Evolutionary conservation across 2,888 invertebrate genomes (phyloP), one percentile per base, ranked within the genome.

Genomic region (Caenorhabditis sulstoni): DNA sequence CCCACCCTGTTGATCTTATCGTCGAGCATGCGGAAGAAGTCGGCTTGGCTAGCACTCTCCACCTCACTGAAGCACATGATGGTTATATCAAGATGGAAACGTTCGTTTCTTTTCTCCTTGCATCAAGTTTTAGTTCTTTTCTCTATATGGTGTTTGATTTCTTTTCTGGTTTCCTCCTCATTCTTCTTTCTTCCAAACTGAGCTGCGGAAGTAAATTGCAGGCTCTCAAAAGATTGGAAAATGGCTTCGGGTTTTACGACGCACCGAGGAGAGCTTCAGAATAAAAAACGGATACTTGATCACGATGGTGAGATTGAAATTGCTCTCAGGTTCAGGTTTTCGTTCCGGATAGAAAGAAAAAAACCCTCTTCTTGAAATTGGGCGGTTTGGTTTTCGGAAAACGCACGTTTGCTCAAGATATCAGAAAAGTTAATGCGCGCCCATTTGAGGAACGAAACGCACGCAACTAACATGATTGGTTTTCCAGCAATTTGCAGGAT

Each of bases 11-110:
- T 84, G 53, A 88, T 88, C 73, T 88, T 88, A 57, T 87, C 86
- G 73, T 88, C 88, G 41, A 88, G 68, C 88, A 88, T 88, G 44
- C 86, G 81, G 84, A 88, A 88, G 79, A 88, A 88, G 45, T 88
- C 88, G 16, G 86, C 85, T 70, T 88, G 88, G 37, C 86, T 86
- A 39, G 86, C 87, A 68, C 85, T 85, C 67, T 86, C 87, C n/a
- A 85, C 80, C 76, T 86, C 86, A 3, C 85, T 84, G 78, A 77
- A 84, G 82, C 41, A 57, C 16, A 41, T 57, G 14, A 37, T 22
- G 22, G 20, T 12, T 22, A 49, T 9, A 47, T 76, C 55, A 47
- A 47, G 47, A 67, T 67, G 37, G 52, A 53, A 14, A n/a, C 50
- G 20, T 50, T 61, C 23, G 29, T 50, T 18, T 11, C 44, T n/a